These are phyloP conservation scores for Drosophila paranaensis DNA, from an alignment of 2,888 invertebrate genomes.

Conservation along the genomic window DNA sequence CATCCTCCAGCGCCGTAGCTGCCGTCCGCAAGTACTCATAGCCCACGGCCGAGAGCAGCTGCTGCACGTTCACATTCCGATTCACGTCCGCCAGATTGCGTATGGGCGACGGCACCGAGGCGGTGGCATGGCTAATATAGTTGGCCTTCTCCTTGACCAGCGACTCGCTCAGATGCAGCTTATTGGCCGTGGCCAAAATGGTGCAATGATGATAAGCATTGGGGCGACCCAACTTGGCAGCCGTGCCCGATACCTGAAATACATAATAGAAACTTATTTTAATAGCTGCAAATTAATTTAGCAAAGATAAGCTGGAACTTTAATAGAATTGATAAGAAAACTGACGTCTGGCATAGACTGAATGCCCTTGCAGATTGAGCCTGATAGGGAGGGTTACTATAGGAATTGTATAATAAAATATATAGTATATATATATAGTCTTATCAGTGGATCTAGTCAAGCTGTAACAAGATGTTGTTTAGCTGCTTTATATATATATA, in stretches of 20 bases:
- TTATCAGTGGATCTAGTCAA: not conserved
- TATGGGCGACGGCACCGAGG: constrained; percentile 92
- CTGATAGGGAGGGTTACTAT: not conserved
- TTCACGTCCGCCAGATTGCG: constrained; percentile 93
- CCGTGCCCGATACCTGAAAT: constrained; percentile 95
- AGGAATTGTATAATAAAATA: not conserved
- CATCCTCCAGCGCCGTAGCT: constrained; percentile 89
- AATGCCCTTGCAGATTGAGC: not conserved
- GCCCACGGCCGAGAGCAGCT: constrained; percentile 91
- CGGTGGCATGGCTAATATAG: constrained; percentile 93
- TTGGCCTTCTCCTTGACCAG: constrained; percentile 91
- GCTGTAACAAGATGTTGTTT: not conserved
- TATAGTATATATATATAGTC: not conserved
- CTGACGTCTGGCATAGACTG: not conserved
- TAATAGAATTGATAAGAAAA: not conserved
- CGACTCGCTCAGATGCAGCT: constrained; percentile 89
- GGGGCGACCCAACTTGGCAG: constrained; percentile 94
- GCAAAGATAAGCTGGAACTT: not conserved
- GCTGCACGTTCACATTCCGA: constrained; percentile 89
- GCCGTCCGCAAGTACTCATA: constrained; percentile 93
- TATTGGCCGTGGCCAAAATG: constrained; percentile 94
- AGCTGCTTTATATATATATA: not conserved
- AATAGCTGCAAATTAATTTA: not conserved
- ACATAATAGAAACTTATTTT: not conserved
- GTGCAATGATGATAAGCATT: constrained; percentile 99